phyloP scores from a whole-genome alignment of 2,113 vertebrate species.

The Mystacornis crossleyi region DNA sequence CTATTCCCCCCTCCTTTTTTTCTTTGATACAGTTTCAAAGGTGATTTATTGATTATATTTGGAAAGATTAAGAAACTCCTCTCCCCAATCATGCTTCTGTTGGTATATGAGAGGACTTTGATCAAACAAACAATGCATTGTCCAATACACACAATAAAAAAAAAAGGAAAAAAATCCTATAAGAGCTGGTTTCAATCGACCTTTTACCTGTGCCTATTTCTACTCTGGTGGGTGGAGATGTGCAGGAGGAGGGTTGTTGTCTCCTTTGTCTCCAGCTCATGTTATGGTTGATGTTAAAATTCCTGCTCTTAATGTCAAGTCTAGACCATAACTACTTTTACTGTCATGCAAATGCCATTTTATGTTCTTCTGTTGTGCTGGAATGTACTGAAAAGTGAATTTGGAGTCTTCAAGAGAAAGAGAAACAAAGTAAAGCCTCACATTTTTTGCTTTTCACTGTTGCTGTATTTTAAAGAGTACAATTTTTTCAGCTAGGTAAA shows the following conservation, averaged over 20 bases:
- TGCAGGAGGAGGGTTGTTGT: neutral
- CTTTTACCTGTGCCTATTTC: constrained; percentile 3
- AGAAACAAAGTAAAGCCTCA: neutral
- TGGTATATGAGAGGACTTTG: constrained; percentile 1
- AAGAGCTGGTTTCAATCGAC: neutral
- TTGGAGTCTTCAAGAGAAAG: neutral
- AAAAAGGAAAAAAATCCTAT: neutral
- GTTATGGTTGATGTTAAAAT: neutral
- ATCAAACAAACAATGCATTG: constrained; percentile 40
- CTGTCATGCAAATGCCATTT: neutral
- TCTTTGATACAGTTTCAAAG: neutral
- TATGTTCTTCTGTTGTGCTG: neutral
- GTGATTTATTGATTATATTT: constrained; percentile 21
- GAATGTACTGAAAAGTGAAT: neutral
- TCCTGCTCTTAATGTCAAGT: neutral
- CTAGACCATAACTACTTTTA: neutral
- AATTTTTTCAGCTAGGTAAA: neutral
- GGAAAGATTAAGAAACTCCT: constrained; percentile 37
- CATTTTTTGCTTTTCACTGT: neutral
- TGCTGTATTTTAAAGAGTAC: neutral
- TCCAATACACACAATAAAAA: neutral
- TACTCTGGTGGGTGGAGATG: neutral
- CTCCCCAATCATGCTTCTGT: neutral
- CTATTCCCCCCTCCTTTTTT: rapidly evolving
- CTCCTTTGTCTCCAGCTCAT: neutral